These are phyloP conservation scores for Ictidomys tridecemlineatus DNA, from an alignment of 2,113 vertebrate species.

Conservation along the genomic window DNA sequence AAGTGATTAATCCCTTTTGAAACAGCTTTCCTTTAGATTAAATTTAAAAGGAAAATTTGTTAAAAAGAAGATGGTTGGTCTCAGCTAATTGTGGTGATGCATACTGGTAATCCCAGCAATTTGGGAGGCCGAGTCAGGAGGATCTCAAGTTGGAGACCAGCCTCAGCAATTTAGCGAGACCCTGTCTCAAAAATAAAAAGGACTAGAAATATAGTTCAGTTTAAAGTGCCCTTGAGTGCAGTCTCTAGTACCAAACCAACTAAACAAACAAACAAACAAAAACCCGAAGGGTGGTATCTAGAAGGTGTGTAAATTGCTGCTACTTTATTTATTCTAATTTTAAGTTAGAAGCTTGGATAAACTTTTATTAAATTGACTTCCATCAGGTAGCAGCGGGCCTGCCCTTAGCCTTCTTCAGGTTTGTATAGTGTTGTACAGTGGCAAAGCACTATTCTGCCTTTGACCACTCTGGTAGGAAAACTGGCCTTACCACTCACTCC, in stretches of 20 bases:
- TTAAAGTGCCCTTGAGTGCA: too few relatives aligned
- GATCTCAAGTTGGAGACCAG: too few relatives aligned
- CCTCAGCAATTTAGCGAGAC: too few relatives aligned
- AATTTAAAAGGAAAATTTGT: constrained; percentile 4
- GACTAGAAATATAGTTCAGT: too few relatives aligned
- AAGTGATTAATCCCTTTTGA: not conserved
- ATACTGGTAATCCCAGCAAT: too few relatives aligned
- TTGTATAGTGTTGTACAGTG: not conserved
- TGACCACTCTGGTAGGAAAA: not conserved
- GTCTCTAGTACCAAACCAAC: too few relatives aligned
- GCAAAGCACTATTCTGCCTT: not conserved
- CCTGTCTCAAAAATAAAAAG: too few relatives aligned
- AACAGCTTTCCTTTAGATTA: not conserved
- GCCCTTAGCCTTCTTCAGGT: not conserved
- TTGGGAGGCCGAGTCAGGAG: too few relatives aligned
- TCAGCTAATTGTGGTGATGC: too few relatives aligned
- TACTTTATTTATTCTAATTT: constrained; percentile 14
- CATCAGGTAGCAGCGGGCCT: not conserved
- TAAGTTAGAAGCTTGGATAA: not conserved
- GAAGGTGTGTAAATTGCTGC: not conserved
- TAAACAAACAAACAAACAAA: too few relatives aligned
- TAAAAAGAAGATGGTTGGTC: not conserved
- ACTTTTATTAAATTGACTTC: not conserved
- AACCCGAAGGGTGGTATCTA: not conserved
- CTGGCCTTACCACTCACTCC: not conserved